Base-by-base conservation (phyloP, 2,113 vertebrate genomes). In the Equus quagga region DNA sequence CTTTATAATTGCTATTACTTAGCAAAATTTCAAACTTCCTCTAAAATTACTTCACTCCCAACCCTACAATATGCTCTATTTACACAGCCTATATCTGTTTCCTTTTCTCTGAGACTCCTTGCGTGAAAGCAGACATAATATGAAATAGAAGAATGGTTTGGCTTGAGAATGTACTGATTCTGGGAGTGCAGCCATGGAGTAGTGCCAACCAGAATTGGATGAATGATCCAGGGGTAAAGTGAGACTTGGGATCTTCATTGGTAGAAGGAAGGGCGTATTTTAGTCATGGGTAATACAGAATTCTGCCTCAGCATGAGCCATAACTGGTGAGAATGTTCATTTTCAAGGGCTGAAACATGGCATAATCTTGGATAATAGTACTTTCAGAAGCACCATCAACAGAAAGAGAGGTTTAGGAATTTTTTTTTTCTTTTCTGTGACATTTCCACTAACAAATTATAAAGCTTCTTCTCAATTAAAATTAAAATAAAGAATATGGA, bases 1-100 rank as follows among this genome's bases (percentile, higher is more conserved):
- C 75, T 75, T 95, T 94, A 36, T 76, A 88, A 86, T 86, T 94
- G 58, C 26, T 96, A 65, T 84, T 89, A 94, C 79, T 96, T 96
- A 87, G 73, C 31, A 96, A 97, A 96, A 70, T 89, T 97, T 95
- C 79, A 86, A 82, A 92, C 81, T 97, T 97, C 86, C 96, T 97
- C 79, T 97, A 92, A 87, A 78, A 89, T 97, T 93, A 95, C 72
- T 96, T 97, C 70, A 90, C 33, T 93, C 70, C 51, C 64, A 96
- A 83, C 51, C 67, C 64, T 88, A 96, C 54, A 92, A 80, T 93
- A 62, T 46, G 17, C 33, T 89, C 31, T 97, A 17, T 94, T 97
- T 97, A 92, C 62, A 96, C 80, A 96, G 80, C 14, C 76, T 90
- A 44, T 96, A 92, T 80, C 64, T 95, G 51, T 73, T 96, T 97